phyloP scores from a whole-genome alignment of 2,113 vertebrate genomes.

The Pseudorectes ferrugineus region DNA sequence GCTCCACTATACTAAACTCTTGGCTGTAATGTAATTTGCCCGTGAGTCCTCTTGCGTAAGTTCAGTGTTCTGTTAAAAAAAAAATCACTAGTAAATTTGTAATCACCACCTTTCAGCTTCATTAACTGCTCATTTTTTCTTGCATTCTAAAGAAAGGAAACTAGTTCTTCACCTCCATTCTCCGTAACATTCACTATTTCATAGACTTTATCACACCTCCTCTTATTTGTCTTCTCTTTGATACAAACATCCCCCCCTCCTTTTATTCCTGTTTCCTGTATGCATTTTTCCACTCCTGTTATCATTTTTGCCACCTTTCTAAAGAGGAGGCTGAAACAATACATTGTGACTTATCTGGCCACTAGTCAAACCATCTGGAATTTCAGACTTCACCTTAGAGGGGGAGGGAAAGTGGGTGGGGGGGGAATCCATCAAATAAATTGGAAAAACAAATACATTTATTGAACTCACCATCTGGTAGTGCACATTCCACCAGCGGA shows the following conservation, averaged over 20 bases:
- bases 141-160: background rate
- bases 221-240: slow-evolving; percentile 13
- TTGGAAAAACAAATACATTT: slow-evolving; percentile 68
- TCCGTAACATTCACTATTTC: background rate
- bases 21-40: background rate
- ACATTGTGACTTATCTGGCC: slow-evolving; percentile 35
- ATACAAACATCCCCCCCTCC: background rate
- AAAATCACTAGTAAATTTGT: background rate
- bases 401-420: background rate
- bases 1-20: background rate
- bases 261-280: background rate
- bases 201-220: background rate
- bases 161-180: background rate
- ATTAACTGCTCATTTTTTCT: slow-evolving; percentile 42
- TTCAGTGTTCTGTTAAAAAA: background rate
- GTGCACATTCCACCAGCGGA: slow-evolving; percentile 19
- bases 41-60: background rate
- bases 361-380: slow-evolving; percentile 58
- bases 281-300: background rate
- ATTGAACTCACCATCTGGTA: slow-evolving; percentile 65
- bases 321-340: slow-evolving; percentile 31
- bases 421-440: slow-evolving; percentile 53
- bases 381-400: slow-evolving; percentile 47
- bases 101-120: slow-evolving; percentile 57
- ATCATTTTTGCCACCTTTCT: slow-evolving; percentile 42